These are phyloP conservation scores for Chelonoidis abingdonii DNA, from an alignment of 2,113 vertebrate species.

Conservation along the genomic window DNA sequence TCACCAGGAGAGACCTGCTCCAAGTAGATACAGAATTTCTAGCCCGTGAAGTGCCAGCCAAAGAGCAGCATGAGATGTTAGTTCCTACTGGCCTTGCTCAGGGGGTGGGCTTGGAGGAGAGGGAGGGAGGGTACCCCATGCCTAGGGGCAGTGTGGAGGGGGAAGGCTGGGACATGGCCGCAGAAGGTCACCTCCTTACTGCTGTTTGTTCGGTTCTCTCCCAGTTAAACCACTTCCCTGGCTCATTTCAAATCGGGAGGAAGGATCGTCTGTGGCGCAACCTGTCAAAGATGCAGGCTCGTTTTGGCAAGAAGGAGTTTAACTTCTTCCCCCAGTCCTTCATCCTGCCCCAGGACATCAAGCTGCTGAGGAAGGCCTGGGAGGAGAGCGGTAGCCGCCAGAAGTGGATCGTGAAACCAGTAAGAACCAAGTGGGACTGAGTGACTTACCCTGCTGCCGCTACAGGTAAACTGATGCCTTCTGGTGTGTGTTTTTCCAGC, in stretches of 20 bases:
- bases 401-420: conserved; percentile 99
- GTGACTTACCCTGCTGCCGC: neutral
- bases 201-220: neutral
- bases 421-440: conserved; percentile 70
- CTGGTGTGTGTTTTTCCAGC: conserved; percentile 78
- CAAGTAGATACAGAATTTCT: neutral
- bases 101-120: neutral
- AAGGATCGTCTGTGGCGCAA: conserved; percentile 98
- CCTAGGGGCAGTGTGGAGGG: too few relatives aligned
- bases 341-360: conserved; percentile 95
- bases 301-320: conserved; percentile 93
- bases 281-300: conserved; percentile 92
- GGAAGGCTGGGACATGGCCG: too few relatives aligned
- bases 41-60: neutral
- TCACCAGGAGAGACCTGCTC: neutral
- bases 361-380: conserved; percentile 92
- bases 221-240: conserved; percentile 97
- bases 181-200: neutral
- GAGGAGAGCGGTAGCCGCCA: conserved; percentile 87
- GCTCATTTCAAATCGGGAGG: conserved; percentile 97
- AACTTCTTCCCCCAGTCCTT: conserved; percentile 96
- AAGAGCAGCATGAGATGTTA: neutral
- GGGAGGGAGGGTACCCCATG: neutral
- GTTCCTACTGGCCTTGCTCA: neutral
- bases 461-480: neutral